Evolutionary conservation across 1,140 invertebrate species (phyloP).

Genomic region (Lepidostoma basale): DNA sequence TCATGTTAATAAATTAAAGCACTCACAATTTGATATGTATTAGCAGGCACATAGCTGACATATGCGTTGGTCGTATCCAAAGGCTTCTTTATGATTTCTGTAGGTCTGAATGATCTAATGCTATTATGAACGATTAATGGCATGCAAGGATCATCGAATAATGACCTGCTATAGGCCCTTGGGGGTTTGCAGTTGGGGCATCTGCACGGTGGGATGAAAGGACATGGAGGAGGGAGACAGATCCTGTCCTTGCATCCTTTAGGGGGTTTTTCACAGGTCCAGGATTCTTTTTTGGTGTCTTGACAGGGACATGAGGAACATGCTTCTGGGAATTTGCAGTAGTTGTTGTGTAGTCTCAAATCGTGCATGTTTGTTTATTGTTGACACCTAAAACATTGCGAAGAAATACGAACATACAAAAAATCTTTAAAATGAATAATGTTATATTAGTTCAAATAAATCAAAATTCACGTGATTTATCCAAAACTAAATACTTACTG

Average conservation of each 20-base stretch:
- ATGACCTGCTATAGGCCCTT: background rate
- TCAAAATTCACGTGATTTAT: too few species aligned
- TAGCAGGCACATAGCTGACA: conserved; percentile 1
- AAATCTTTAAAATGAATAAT: too few species aligned
- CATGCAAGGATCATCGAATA: conserved; percentile 21
- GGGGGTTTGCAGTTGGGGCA: background rate
- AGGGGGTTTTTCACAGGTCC: background rate
- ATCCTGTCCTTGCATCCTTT: background rate
- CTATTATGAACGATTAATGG: conserved; percentile 7
- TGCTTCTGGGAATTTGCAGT: background rate
- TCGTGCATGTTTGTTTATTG: conserved; percentile 8
- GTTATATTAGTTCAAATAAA: too few species aligned
- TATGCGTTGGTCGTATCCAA: background rate
- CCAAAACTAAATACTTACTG: too few species aligned
- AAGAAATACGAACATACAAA: too few species aligned
- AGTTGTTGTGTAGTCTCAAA: conserved; percentile 1
- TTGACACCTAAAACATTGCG: too few species aligned
- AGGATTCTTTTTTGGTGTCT: too few species aligned
- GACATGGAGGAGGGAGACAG: background rate
- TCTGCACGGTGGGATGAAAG: background rate
- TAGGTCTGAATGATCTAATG: conserved; percentile 12
- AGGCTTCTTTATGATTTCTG: background rate
- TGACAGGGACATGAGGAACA: background rate
- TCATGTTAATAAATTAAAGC: too few species aligned
- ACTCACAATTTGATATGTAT: conserved; percentile 14